These are phyloP conservation scores for Hydropsyche tenuis DNA, from an alignment of 1,140 invertebrate genomes.

Conservation along the genomic window DNA sequence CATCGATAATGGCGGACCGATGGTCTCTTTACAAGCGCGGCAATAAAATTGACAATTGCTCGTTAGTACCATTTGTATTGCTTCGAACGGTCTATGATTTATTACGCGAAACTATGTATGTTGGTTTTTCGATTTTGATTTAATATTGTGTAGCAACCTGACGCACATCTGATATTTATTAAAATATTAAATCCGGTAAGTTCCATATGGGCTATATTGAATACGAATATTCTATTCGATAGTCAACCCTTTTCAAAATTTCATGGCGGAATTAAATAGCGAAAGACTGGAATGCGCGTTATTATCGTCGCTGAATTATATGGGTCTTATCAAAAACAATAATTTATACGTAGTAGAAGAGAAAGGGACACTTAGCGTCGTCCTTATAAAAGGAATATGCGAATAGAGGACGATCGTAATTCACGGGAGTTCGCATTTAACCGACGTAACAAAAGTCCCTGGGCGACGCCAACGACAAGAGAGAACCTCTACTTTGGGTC, in stretches of 20 bases:
- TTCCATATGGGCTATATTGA: no score
- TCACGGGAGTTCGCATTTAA: conserved; percentile 30
- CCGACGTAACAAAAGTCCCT: conserved; percentile 45
- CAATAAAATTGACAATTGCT: conserved; percentile 10
- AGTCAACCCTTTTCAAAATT: no score
- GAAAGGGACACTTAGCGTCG: conserved; percentile 10
- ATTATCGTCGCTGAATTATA: no score
- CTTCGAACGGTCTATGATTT: neutral
- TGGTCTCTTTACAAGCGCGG: neutral
- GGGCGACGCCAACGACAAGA: conserved; percentile 41
- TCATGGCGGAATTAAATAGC: no score
- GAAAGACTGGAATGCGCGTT: no score
- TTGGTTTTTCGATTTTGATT: no score
- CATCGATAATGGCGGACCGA: conserved; percentile 10
- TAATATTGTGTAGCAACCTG: no score
- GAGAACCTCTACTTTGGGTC: conserved; percentile 15
- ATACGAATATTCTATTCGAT: no score
- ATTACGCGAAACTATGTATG: neutral
- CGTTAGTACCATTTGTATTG: conserved; percentile 13
- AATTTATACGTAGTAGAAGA: neutral
- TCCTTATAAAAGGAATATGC: neutral
- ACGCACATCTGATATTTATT: no score
- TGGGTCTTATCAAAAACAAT: no score
- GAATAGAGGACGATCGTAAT: conserved; percentile 13
- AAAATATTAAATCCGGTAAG: no score